Percentiles rank a stretch among this genome's conserved stretches.
These are phyloP conservation scores for Esox masquinongy DNA, from an alignment of 2,797 vertebrate genomes.

Conservation along the genomic window DNA sequence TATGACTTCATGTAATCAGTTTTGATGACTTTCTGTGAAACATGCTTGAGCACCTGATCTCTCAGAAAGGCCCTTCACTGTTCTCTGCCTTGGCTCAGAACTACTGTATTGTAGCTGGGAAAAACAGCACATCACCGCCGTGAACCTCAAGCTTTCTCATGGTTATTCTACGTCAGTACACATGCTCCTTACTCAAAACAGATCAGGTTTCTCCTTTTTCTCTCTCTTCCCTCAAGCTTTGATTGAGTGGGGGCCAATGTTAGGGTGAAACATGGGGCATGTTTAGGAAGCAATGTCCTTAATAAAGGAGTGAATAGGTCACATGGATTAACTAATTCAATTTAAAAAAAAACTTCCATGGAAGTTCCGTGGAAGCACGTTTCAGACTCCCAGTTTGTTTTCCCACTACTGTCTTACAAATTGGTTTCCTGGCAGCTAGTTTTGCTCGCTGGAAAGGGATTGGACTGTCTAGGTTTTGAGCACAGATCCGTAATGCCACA, in stretches of 20 bases:
- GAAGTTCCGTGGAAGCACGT: neutral
- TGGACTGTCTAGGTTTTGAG: neutral
- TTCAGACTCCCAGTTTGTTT: neutral
- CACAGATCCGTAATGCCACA: neutral
- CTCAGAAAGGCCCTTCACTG: neutral
- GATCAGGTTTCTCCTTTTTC: conserved; percentile 1
- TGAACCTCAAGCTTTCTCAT: neutral
- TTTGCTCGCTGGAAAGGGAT: neutral
- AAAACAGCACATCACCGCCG: neutral
- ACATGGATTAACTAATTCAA: neutral
- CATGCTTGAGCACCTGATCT: neutral
- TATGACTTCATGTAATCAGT: neutral
- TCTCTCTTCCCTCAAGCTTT: neutral
- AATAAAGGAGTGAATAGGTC: neutral
- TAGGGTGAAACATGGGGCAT: neutral
- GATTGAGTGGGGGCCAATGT: neutral
- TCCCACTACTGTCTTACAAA: neutral
- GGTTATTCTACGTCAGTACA: neutral
- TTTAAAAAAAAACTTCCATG: neutral
- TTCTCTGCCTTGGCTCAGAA: neutral
- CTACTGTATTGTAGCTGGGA: neutral
- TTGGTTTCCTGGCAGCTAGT: neutral
- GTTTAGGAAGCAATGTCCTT: neutral
- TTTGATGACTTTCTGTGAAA: neutral
- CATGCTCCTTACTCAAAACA: neutral